A percentile compares a stretch with the other conserved stretches of the same genome.
These are phyloP conservation scores for Oligia strigilis DNA, from an alignment of 2,888 invertebrate genomes.

Conservation along the genomic window DNA sequence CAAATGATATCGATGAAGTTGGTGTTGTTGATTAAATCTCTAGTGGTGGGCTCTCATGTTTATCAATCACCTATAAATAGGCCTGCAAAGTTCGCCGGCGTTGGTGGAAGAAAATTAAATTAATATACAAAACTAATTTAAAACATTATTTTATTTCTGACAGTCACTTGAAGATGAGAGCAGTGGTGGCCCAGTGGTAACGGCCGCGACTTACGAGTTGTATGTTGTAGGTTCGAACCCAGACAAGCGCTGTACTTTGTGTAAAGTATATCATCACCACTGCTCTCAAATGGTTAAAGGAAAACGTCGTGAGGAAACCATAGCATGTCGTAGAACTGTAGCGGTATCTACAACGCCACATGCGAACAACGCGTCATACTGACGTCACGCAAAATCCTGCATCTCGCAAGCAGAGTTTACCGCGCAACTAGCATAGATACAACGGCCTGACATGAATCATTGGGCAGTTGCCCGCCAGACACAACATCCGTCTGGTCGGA, in stretches of 20 bases:
- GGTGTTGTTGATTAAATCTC: conserved; percentile 42
- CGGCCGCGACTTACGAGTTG: not conserved
- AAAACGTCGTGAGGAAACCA: not conserved
- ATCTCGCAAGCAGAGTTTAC: no score
- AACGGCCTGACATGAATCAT: no score
- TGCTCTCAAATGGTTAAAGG: not conserved
- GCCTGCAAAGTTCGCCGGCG: not conserved
- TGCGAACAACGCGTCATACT: no score
- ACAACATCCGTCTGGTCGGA: no score
- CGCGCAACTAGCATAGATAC: no score
- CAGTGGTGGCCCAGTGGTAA: not conserved
- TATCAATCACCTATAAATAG: not conserved
- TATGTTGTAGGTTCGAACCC: not conserved
- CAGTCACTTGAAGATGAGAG: not conserved
- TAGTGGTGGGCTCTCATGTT: conserved; percentile 33
- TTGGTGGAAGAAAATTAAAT: not conserved
- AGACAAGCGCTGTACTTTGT: not conserved
- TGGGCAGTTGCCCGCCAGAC: no score
- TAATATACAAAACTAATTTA: no score
- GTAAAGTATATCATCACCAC: not conserved
- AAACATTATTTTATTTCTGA: no score
- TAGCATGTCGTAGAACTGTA: not conserved
- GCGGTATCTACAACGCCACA: no score
- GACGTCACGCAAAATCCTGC: no score
- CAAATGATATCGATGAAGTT: conserved; percentile 49